Evolutionary conservation across 2,888 invertebrate species (phyloP).

Genomic region (Isotomurus palustris): DNA sequence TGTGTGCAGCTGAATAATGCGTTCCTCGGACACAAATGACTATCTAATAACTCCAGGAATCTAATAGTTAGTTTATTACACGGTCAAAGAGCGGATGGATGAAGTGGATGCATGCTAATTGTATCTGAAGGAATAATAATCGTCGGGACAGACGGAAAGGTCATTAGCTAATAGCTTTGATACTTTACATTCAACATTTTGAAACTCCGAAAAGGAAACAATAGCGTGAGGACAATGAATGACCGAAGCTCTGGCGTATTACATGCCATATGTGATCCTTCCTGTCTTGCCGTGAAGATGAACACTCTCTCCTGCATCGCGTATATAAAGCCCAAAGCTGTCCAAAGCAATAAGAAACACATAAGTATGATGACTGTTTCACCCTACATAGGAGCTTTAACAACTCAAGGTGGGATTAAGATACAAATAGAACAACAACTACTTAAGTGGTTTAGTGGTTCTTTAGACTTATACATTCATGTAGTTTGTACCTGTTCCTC

Average conservation of each 20-base stretch:
- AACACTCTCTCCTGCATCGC: no score
- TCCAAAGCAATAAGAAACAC: no score
- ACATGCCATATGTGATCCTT: constrained; percentile 12
- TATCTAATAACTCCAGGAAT: constrained; percentile 16
- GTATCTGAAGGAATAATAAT: constrained; percentile 9
- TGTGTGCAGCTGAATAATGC: background rate
- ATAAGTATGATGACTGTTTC: no score
- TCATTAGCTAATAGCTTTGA: constrained; percentile 15
- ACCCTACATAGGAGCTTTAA: no score
- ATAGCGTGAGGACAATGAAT: no score
- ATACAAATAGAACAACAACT: background rate
- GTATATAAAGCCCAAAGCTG: no score
- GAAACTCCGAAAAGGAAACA: background rate
- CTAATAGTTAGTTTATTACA: constrained; percentile 9
- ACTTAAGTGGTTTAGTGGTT: background rate
- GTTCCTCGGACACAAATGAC: background rate
- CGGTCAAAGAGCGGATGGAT: constrained; percentile 24
- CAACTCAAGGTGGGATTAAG: no score
- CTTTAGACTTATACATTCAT: background rate
- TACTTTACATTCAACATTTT: background rate
- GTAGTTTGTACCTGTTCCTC: no score
- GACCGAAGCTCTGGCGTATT: background rate
- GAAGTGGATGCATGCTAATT: constrained; percentile 37
- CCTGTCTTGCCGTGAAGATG: no score
- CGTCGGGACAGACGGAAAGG: constrained; percentile 6